phyloP scores from a whole-genome alignment of 2,888 invertebrate genomes.

The Lordiphosa fenestrarum region DNA sequence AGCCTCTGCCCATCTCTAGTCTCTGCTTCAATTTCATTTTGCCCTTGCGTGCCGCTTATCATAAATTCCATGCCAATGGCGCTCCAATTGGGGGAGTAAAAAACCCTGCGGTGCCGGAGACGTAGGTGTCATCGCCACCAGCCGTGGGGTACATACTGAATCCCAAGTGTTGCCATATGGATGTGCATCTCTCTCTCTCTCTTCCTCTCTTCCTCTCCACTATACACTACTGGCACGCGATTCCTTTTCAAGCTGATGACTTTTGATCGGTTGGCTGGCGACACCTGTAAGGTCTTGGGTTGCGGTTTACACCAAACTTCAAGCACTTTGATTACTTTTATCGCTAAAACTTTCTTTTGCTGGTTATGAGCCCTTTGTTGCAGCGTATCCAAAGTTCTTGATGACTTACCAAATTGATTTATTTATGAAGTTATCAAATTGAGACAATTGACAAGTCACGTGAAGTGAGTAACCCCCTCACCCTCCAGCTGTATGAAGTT shows the following conservation, averaged over 20 bases:
- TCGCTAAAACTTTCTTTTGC: slow-evolving; percentile 32
- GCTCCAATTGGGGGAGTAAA: slow-evolving; percentile 63
- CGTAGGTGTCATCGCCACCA: slow-evolving; percentile 71
- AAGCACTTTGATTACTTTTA: slow-evolving; percentile 68
- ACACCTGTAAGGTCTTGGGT: slow-evolving; percentile 51
- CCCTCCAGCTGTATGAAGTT: slow-evolving; percentile 30
- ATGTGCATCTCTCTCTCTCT: slow-evolving; percentile 12
- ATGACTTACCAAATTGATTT: slow-evolving; percentile 20
- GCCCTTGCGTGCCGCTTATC: slow-evolving; percentile 70
- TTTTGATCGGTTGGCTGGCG: slow-evolving; percentile 56
- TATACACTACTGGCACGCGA: slow-evolving; percentile 50
- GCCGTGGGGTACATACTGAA: slow-evolving; percentile 9
- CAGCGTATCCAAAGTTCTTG: slow-evolving; percentile 64
- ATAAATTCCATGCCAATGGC: slow-evolving; percentile 54
- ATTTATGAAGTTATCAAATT: slow-evolving; percentile 65
- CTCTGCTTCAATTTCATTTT: slow-evolving; percentile 23
- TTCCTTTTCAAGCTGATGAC: slow-evolving; percentile 55
- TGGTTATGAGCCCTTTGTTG: slow-evolving; percentile 6
- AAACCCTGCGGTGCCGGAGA: slow-evolving; percentile 47
- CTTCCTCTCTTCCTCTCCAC: slow-evolving; percentile 26
- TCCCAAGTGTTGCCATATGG: slow-evolving; percentile 63
- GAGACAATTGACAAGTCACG: slow-evolving; percentile 60
- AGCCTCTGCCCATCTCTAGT: slow-evolving; percentile 13
- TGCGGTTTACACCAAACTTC: slow-evolving; percentile 59
- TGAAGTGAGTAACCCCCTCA: slow-evolving; percentile 31